A percentile compares a stretch with the other conserved stretches of the same genome.
These are phyloP conservation scores for Lasaia peninsularis DNA, from an alignment of 1,140 invertebrate genomes.

Conservation along the genomic window DNA sequence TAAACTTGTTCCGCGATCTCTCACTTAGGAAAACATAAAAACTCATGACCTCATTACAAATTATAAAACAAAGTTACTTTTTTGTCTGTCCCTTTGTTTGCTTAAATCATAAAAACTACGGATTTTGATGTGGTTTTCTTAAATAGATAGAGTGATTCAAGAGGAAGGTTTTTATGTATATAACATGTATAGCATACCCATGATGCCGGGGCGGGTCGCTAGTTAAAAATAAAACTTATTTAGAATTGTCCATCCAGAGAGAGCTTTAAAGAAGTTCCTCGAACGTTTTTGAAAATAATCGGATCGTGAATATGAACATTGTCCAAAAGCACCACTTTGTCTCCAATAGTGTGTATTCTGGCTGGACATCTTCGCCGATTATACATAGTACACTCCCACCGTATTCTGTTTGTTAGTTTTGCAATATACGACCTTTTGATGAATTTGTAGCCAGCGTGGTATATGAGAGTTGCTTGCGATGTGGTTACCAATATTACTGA, in stretches of 20 bases:
- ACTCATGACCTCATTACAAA: no score
- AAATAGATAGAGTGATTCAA: no score
- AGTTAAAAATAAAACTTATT: no score
- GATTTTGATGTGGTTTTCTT: no score
- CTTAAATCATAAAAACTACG: no score
- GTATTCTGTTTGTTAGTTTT: conserved; percentile 22
- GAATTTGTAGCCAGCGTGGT: conserved; percentile 29
- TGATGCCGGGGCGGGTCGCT: no score
- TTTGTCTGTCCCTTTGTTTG: no score
- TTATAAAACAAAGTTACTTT: no score
- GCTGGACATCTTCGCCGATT: conserved; percentile 22
- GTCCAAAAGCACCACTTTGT: conserved; percentile 21
- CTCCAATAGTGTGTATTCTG: conserved; percentile 25
- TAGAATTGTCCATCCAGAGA: neutral
- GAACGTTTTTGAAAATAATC: conserved; percentile 1
- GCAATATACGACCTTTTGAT: conserved; percentile 24
- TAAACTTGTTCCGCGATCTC: no score
- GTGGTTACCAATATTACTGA: conserved; percentile 25
- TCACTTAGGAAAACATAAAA: no score
- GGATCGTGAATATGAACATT: conserved; percentile 23
- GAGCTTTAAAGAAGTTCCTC: conserved; percentile 11
- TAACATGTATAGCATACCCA: no score
- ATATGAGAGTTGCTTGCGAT: conserved; percentile 21
- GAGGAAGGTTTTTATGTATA: no score
- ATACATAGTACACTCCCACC: conserved; percentile 33